Base-by-base conservation (phyloP, 2,888 invertebrate genomes). In the Abrostola triplasia region DNA sequence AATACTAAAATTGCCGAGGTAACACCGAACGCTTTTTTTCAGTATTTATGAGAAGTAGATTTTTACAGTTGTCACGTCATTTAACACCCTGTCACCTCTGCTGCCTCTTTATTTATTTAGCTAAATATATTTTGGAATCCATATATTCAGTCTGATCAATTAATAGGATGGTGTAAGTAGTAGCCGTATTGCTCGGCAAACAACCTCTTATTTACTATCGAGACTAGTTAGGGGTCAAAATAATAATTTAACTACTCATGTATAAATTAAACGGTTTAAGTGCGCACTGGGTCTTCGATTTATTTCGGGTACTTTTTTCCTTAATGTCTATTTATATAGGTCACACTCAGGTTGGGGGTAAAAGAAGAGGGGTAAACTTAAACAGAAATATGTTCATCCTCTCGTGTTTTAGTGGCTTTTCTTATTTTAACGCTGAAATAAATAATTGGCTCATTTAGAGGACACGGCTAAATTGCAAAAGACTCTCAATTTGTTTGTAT, bases 231-330 rank as follows among this genome's bases (percentile, higher is more conserved):
- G 40, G 24, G 67, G 64, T 63, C 62, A 70, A 76, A 63, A 70
- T 42, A 73, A 65, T 67, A 65, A 67, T 64, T 62, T 53, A 59
- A 65, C 53, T 52, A 51, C 37, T 41, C 54, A 51, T 44, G 51
- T 55, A 67, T 76, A 63, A 76, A 67, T 62, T 70, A 73, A 59
- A 76, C 48, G 64, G 50, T 12, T 55, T 65, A 67, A 76, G 64
- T 67, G 59, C 47, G 42, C 40, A 12, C 12, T 44, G 40, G 10
- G 61, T 50, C 38, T 56, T 48, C 41, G 55, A 66, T 68, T 68
- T 70, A 63, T 73, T 60, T 36, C 7, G 11, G 37, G 11, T 35
- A n/a, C 12, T 61, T 36, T 57, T 57, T 47, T 36, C 37, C 13
- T 59, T 11, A 24, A 48, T 53, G 54, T 68, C 52, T 68, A 62